Conservation (phyloP, 1,140 invertebrate genomes). For the Thrips palmi region DNA sequence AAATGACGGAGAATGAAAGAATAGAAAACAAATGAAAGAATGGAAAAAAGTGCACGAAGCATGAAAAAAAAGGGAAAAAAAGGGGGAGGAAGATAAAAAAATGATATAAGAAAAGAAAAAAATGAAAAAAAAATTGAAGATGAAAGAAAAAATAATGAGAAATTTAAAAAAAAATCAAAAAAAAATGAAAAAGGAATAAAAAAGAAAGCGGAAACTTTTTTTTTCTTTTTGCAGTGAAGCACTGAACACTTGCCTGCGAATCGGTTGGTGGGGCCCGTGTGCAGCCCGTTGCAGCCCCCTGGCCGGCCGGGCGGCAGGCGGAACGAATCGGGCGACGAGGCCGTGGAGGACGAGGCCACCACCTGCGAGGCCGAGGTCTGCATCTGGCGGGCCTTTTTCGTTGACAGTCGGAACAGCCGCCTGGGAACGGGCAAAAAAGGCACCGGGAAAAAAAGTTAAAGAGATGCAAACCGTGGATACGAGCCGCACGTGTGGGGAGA, state of each 20-base stretch:
- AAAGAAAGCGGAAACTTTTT: conserved; percentile 4
- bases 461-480: too few species aligned
- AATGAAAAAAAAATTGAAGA: conserved; percentile 2
- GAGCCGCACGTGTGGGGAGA: too few species aligned
- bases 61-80: not conserved
- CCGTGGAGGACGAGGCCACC: conserved; percentile 34
- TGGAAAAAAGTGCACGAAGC: conserved; percentile 9
- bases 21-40: too few species aligned
- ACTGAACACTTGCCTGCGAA: conserved; percentile 5
- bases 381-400: too few species aligned
- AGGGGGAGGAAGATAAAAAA: conserved; percentile 1
- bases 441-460: too few species aligned
- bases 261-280: conserved; percentile 40
- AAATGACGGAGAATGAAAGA: too few species aligned
- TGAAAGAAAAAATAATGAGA: not conserved
- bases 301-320: conserved; percentile 26
- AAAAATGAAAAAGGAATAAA: not conserved
- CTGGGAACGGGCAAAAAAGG: too few species aligned
- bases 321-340: conserved; percentile 54
- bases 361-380: conserved; percentile 33
- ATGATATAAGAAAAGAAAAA: conserved; percentile 1
- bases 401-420: too few species aligned
- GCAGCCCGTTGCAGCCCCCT: conserved; percentile 51
- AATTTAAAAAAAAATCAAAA: conserved; percentile 2
- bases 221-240: too few species aligned